Evolutionary conservation across 35 echinoderm and acorn worm species (phyloP).

Genomic region (Apostichopus japonicus): DNA sequence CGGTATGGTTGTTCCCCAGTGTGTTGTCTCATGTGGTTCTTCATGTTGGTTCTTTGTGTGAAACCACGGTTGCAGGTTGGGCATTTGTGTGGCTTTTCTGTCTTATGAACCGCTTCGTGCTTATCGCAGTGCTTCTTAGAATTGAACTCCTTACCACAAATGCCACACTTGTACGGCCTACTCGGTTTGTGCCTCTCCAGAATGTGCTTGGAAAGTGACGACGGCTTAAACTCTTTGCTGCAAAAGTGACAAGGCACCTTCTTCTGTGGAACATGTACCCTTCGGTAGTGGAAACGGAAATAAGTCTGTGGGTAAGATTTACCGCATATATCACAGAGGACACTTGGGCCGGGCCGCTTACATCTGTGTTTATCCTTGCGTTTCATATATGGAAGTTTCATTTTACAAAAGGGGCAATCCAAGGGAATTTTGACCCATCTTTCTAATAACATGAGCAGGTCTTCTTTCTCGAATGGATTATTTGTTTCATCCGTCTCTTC

Average conservation of each 20-base stretch:
- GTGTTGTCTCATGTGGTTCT: constrained; percentile 69
- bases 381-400: constrained; percentile 57
- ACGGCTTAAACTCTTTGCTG: constrained; percentile 35
- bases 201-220: constrained; percentile 47
- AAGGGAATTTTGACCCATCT: constrained; percentile 55
- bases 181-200: constrained; percentile 29
- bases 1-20: constrained; percentile 77
- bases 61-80: constrained; percentile 61
- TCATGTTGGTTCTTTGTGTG: constrained; percentile 65
- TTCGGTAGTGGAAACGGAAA: constrained; percentile 50
- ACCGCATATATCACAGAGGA: constrained; percentile 51
- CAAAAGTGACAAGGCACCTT: constrained; percentile 46
- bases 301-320: constrained; percentile 57
- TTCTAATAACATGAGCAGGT: constrained; percentile 10
- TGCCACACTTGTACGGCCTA: constrained; percentile 37
- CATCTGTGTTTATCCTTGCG: constrained; percentile 43
- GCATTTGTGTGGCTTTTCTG: constrained; percentile 65
- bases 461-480: constrained; percentile 48
- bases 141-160: constrained; percentile 66
- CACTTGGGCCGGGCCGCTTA: constrained; percentile 30
- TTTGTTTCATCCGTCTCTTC: background rate
- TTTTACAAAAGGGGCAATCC: constrained; percentile 41
- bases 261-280: constrained; percentile 40
- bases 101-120: constrained; percentile 62
- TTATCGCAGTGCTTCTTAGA: background rate